phyloP scores from a whole-genome alignment of 2,113 vertebrate species.

The Ptilonorhynchus violaceus region DNA sequence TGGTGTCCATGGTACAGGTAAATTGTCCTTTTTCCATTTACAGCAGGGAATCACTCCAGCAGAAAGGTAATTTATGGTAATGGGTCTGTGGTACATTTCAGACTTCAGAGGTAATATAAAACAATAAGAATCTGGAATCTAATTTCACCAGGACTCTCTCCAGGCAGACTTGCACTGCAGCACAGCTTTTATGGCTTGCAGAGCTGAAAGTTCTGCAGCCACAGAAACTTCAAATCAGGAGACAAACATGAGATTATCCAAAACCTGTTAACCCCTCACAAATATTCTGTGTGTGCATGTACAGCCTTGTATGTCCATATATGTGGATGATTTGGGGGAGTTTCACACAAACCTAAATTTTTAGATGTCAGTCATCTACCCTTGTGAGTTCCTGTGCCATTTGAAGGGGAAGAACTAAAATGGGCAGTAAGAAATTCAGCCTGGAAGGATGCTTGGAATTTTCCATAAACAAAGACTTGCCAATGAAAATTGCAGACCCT shows the following conservation, averaged over 20 bases:
- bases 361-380: background rate
- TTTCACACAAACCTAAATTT: background rate
- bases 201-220: background rate
- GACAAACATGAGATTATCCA: background rate
- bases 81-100: background rate
- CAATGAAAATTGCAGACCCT: background rate
- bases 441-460: background rate
- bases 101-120: background rate
- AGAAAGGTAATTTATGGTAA: conserved; percentile 19
- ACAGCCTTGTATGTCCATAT: rapidly evolving
- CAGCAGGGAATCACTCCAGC: background rate
- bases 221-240: background rate
- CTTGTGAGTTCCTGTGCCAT: background rate
- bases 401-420: background rate
- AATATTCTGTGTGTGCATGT: background rate
- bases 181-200: background rate
- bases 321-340: background rate
- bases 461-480: background rate
- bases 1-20: conserved; percentile 99
- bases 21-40: conserved; percentile 7
- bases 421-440: background rate
- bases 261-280: background rate
- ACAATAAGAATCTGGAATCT: conserved; percentile 21
- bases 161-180: background rate
- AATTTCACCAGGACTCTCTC: background rate